These are phyloP conservation scores for Coturnix japonica DNA, from an alignment of 2,113 vertebrate species.

Conservation along the genomic window DNA sequence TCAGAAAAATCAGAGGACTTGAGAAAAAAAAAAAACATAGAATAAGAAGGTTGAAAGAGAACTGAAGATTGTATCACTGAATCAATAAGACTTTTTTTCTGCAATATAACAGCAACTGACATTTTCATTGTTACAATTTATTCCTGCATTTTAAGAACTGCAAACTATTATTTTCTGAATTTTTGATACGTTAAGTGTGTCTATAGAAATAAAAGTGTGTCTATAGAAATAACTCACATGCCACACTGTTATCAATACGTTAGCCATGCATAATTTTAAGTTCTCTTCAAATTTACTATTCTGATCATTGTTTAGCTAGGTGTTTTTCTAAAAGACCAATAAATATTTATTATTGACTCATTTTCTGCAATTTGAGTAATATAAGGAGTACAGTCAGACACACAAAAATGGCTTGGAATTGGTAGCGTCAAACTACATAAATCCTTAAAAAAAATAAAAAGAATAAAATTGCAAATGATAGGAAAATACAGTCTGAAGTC, in stretches of 20 bases:
- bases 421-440: background rate
- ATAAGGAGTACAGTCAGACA: background rate
- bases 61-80: conserved; percentile 1
- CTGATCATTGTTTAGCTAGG: background rate
- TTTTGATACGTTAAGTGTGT: background rate
- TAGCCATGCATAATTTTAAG: background rate
- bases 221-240: background rate
- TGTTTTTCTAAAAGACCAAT: background rate
- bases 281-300: background rate
- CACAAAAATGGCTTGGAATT: background rate
- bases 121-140: background rate
- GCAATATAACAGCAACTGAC: background rate
- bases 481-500: background rate
- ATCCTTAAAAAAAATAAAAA: background rate
- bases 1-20: conserved; percentile 89
- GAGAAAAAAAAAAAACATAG: background rate
- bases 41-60: conserved; percentile 34
- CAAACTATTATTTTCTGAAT: background rate
- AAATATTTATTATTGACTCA: background rate
- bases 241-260: background rate
- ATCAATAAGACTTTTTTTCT: background rate
- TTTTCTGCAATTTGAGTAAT: background rate
- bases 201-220: background rate
- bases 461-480: background rate
- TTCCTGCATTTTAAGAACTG: background rate